These are phyloP conservation scores for Octodon degus DNA, from an alignment of 2,113 vertebrate genomes.

Conservation along the genomic window DNA sequence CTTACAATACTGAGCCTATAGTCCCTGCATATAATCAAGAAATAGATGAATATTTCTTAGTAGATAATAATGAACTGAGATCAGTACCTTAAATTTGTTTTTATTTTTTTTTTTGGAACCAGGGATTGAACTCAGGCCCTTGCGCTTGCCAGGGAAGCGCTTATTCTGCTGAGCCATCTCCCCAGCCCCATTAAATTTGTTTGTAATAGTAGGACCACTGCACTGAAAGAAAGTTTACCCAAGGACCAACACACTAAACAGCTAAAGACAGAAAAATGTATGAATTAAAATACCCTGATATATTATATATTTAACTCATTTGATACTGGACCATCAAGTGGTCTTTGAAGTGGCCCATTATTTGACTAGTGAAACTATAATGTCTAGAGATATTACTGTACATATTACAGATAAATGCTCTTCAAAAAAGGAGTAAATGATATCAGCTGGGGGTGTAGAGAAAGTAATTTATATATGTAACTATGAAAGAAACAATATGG, in stretches of 20 bases:
- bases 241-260: slow-evolving; percentile 23
- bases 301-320: neutral
- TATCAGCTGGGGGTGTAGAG: neutral
- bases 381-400: neutral
- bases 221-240: slow-evolving; percentile 39
- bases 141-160: too few species aligned
- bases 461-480: neutral
- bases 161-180: too few species aligned
- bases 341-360: neutral
- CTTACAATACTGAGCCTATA: neutral
- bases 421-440: neutral
- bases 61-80: neutral
- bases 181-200: slow-evolving; percentile 32
- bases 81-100: slow-evolving; percentile 31
- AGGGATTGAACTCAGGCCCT: too few species aligned
- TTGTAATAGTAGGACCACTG: neutral
- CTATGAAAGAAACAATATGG: neutral
- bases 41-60: neutral
- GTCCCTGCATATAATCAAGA: neutral
- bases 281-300: slow-evolving; percentile 7
- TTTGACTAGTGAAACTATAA: neutral
- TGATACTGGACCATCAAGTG: neutral
- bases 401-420: neutral
- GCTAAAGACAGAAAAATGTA: slow-evolving; percentile 7
- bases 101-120: too few species aligned